phyloP scores from a whole-genome alignment of 2,888 invertebrate species.

The Lamproptera curius region DNA sequence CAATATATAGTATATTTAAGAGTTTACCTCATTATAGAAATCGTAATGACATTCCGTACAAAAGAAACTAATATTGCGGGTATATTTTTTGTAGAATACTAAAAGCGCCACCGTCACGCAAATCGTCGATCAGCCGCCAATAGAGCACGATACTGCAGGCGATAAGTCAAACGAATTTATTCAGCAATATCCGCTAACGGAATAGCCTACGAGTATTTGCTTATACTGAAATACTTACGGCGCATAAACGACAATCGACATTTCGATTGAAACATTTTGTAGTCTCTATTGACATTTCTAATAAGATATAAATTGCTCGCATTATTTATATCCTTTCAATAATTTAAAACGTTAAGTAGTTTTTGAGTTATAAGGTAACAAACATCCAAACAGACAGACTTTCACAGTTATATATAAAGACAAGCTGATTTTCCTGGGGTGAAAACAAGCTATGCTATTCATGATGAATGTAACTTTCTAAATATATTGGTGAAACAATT shows the following conservation, averaged over 20 bases:
- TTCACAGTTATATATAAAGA: no score
- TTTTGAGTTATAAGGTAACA: no score
- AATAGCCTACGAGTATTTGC: constrained; percentile 34
- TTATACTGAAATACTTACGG: neutral
- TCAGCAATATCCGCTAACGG: constrained; percentile 59
- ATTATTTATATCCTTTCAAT: no score
- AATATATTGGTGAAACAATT: no score
- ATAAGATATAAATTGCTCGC: no score
- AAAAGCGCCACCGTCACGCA: constrained; percentile 41
- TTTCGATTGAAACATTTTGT: no score
- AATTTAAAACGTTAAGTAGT: no score
- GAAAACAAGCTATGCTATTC: no score
- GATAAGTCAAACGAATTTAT: constrained; percentile 67
- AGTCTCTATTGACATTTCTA: no score
- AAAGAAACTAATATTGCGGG: neutral
- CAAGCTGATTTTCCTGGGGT: no score
- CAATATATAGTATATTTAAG: neutral
- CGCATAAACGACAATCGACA: neutral
- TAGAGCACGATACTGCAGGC: constrained; percentile 38
- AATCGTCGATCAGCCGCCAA: constrained; percentile 60
- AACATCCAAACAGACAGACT: no score
- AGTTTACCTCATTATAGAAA: neutral
- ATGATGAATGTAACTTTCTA: no score
- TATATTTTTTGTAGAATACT: neutral
- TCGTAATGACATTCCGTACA: neutral